phyloP scores from a whole-genome alignment of 2,888 invertebrate genomes.

The Cordylochernes scorpioides region DNA sequence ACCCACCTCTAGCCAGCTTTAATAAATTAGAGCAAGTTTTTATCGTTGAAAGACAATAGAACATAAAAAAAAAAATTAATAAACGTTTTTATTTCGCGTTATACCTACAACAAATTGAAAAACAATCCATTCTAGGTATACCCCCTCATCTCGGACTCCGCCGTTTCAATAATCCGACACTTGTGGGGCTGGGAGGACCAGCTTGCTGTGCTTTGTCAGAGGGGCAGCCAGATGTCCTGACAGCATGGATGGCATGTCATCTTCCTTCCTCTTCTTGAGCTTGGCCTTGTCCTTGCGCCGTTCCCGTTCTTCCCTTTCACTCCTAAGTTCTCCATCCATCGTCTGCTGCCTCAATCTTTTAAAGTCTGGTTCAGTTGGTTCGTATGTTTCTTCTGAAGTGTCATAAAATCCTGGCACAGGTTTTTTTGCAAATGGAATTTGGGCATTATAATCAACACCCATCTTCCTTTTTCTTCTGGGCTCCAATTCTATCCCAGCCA shows the following conservation, averaged over 20 bases:
- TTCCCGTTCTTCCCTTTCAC: conserved; percentile 75
- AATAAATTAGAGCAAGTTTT: no score
- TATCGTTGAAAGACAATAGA: no score
- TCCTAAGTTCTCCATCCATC: conserved; percentile 64
- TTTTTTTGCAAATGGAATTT: conserved; percentile 87
- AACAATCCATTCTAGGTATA: no score
- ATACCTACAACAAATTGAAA: no score
- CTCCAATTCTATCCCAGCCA: conserved; percentile 54
- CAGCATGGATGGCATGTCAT: conserved; percentile 68
- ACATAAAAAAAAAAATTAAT: no score
- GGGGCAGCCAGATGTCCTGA: conserved; percentile 35
- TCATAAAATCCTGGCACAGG: conserved; percentile 77
- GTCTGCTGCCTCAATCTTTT: conserved; percentile 66
- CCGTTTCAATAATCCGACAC: no score
- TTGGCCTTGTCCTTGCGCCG: conserved; percentile 83
- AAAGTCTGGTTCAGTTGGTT: conserved; percentile 69
- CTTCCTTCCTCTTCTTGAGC: conserved; percentile 78
- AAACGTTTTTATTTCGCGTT: no score
- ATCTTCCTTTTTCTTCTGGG: conserved; percentile 31
- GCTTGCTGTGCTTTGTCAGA: conserved; percentile 66
- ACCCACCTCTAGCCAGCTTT: no score
- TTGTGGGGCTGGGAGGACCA: conserved; percentile 85
- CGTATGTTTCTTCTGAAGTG: conserved; percentile 60
- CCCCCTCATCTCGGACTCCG: no score
- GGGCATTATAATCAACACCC: conserved; percentile 84